phyloP scores from a whole-genome alignment of 2,113 vertebrate genomes.

The Mobula hypostoma region DNA sequence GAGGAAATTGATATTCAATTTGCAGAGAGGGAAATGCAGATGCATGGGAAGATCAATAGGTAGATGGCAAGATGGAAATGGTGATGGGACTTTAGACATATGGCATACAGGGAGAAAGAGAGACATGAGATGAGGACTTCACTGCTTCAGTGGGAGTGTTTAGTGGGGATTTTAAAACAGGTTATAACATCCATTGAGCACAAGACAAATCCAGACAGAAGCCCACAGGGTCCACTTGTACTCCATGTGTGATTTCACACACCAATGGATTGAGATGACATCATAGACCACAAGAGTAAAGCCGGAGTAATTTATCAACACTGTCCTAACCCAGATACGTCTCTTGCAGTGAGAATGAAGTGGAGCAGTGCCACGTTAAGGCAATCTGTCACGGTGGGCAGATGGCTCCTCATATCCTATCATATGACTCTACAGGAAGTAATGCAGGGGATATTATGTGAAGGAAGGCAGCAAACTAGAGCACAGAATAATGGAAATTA shows the following conservation, averaged over 20 bases:
- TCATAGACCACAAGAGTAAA: not conserved
- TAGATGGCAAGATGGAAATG: not conserved
- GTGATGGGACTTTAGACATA: not conserved
- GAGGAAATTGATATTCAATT: not conserved
- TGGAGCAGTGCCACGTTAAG: too few relatives aligned
- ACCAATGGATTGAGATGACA: not conserved
- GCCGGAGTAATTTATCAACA: not conserved
- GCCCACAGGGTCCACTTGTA: not conserved
- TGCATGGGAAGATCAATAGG: not conserved
- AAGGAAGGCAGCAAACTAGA: not conserved
- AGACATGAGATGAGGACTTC: too few relatives aligned
- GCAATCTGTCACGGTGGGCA: not conserved
- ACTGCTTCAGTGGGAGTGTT: not conserved
- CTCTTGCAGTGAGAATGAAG: not conserved
- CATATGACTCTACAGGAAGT: not conserved
- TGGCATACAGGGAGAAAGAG: not conserved
- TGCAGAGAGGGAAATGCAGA: not conserved
- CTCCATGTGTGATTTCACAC: not conserved
- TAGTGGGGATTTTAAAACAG: not conserved
- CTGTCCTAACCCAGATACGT: not conserved
- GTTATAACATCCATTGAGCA: not conserved
- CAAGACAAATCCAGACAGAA: not conserved
- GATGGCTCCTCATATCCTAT: not conserved
- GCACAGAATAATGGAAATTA: not conserved
- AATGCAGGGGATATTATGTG: too few relatives aligned